phyloP scores from a whole-genome alignment of 2,888 invertebrate species.

The Latrodectus hesperus region DNA sequence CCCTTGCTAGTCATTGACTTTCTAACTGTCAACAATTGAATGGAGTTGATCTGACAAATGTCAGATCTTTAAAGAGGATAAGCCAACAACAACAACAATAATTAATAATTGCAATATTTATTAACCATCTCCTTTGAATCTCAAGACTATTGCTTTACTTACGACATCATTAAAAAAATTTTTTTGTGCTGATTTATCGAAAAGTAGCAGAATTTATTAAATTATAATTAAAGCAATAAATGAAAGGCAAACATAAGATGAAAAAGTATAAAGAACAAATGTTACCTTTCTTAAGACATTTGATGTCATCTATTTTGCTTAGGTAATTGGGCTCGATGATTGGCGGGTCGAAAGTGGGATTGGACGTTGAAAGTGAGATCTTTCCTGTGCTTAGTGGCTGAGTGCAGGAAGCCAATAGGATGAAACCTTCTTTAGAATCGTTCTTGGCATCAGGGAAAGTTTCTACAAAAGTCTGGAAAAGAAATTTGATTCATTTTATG shows the following conservation, averaged over 20 bases:
- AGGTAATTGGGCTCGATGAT: conserved; percentile 86
- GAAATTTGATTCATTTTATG: background rate
- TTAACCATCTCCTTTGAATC: too few relatives aligned
- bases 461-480: conserved; percentile 79
- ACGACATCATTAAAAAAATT: too few relatives aligned
- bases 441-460: conserved; percentile 82
- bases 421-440: conserved; percentile 81
- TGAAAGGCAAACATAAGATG: background rate
- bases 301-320: conserved; percentile 79
- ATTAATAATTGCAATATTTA: too few relatives aligned
- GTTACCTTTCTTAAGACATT: conserved; percentile 80
- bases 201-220: too few relatives aligned
- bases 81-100: too few relatives aligned
- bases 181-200: too few relatives aligned
- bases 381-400: conserved; percentile 84
- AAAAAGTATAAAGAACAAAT: background rate
- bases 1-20: too few relatives aligned
- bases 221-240: background rate
- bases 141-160: too few relatives aligned
- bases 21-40: too few relatives aligned
- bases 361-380: conserved; percentile 79
- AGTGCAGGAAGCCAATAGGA: conserved; percentile 81
- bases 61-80: too few relatives aligned
- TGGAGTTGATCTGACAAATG: too few relatives aligned
- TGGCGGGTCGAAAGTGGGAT: conserved; percentile 79